Conservation (phyloP, 2,113 vertebrate genomes). For the Condylura cristata region DNA sequence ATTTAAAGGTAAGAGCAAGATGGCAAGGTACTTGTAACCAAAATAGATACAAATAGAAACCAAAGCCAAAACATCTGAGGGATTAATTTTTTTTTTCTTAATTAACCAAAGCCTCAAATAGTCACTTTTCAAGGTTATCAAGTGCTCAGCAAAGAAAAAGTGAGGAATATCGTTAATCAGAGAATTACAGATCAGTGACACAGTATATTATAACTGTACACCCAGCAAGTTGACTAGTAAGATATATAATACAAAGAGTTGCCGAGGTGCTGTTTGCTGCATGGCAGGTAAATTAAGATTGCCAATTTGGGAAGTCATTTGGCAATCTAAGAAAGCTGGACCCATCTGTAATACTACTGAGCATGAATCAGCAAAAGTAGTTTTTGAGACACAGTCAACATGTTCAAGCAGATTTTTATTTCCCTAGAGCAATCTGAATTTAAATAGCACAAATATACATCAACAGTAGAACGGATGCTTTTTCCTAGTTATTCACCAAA, state of each 20-base stretch:
- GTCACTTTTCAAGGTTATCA: neutral
- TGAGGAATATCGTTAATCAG: neutral
- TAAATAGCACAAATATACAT: neutral
- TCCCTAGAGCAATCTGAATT: neutral
- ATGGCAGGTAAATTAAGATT: neutral
- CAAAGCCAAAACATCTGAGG: neutral
- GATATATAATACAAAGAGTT: neutral
- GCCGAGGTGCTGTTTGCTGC: neutral
- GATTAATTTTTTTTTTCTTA: neutral
- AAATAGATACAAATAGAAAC: neutral
- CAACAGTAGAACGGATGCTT: neutral
- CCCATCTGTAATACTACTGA: neutral
- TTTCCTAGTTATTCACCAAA: neutral
- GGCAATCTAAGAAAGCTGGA: neutral
- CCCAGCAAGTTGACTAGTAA: neutral
- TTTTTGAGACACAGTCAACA: neutral
- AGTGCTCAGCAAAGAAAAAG: neutral
- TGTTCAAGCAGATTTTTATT: neutral
- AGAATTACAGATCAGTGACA: neutral
- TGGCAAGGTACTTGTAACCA: neutral
- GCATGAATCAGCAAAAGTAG: neutral
- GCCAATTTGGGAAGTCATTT: neutral
- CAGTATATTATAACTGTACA: neutral
- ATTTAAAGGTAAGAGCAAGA: neutral
- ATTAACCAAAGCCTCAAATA: neutral